phyloP scores from a whole-genome alignment of 2,888 invertebrate genomes.

The Troilus luridus region DNA sequence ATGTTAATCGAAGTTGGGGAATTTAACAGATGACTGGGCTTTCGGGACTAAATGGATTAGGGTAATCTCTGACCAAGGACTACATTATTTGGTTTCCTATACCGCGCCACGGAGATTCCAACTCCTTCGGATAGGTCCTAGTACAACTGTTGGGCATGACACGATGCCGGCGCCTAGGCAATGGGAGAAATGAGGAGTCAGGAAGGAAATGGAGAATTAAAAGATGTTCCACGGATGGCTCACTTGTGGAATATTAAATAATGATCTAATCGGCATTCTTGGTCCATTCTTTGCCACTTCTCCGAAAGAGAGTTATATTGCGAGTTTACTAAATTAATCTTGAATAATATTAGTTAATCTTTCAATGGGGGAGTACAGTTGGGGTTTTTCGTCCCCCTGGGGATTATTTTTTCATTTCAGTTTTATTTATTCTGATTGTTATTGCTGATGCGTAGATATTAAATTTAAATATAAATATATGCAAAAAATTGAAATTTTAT shows the following conservation, averaged over 20 bases:
- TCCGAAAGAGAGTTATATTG: not conserved
- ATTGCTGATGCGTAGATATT: no score
- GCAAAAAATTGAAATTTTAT: no score
- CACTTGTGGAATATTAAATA: not conserved
- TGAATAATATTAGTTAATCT: no score
- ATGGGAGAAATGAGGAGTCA: not conserved
- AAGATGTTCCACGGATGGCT: not conserved
- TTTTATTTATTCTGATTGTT: no score
- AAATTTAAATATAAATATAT: no score
- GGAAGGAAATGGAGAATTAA: not conserved
- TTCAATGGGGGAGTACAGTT: no score
- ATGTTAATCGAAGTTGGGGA: conserved; percentile 13
- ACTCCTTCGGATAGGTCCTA: not conserved
- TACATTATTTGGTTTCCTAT: not conserved
- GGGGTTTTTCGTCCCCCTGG: no score
- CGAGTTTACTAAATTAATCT: no score
- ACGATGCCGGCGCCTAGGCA: not conserved
- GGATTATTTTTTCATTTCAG: no score
- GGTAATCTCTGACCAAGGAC: conserved; percentile 23
- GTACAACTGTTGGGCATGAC: not conserved
- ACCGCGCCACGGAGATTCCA: not conserved
- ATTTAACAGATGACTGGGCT: conserved; percentile 36
- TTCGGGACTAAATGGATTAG: not conserved
- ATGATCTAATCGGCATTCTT: not conserved
- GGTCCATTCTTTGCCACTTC: not conserved